Percentiles rank a stretch among this genome's conserved stretches.
Conservation (phyloP, 1,140 invertebrate species). For the Drosophila virilis region DNA sequence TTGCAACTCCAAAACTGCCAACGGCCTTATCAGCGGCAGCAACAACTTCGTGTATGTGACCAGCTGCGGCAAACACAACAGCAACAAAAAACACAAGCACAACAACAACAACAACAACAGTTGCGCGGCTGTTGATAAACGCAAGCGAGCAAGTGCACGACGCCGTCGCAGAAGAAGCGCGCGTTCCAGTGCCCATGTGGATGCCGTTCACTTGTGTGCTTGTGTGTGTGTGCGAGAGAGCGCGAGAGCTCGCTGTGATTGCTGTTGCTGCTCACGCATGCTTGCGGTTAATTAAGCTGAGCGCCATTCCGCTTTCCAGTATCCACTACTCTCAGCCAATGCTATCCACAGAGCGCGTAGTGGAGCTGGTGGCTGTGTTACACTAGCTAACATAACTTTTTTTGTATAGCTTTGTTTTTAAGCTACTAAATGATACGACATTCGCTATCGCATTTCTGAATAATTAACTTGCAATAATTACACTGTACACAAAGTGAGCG, state of each 20-base stretch:
- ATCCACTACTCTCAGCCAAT: slow-evolving; percentile 43
- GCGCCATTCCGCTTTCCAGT: slow-evolving; percentile 45
- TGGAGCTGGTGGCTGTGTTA: slow-evolving; percentile 51
- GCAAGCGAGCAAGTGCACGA: slow-evolving; percentile 65
- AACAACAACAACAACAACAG: slow-evolving; percentile 30
- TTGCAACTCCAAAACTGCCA: slow-evolving; percentile 46
- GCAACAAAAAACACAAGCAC: slow-evolving; percentile 4
- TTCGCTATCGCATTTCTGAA: too few species aligned
- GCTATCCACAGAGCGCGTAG: slow-evolving; percentile 53
- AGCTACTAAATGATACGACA: too few species aligned
- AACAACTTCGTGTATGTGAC: slow-evolving; percentile 10
- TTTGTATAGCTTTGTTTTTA: not conserved
- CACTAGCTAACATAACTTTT: slow-evolving; percentile 33
- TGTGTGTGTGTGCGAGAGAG: not conserved
- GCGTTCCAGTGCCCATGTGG: slow-evolving; percentile 26
- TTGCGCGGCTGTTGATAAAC: slow-evolving; percentile 43
- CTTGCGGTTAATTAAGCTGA: not conserved
- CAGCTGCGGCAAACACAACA: slow-evolving; percentile 4
- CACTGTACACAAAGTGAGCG: too few species aligned
- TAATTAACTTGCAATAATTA: too few species aligned
- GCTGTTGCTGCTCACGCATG: slow-evolving; percentile 28
- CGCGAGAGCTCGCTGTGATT: slow-evolving; percentile 6
- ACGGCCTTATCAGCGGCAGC: slow-evolving; percentile 38
- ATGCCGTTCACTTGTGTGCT: slow-evolving; percentile 4
- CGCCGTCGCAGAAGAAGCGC: slow-evolving; percentile 62